Conservation (phyloP, 1,140 invertebrate genomes). For the Wasmannia auropunctata region DNA sequence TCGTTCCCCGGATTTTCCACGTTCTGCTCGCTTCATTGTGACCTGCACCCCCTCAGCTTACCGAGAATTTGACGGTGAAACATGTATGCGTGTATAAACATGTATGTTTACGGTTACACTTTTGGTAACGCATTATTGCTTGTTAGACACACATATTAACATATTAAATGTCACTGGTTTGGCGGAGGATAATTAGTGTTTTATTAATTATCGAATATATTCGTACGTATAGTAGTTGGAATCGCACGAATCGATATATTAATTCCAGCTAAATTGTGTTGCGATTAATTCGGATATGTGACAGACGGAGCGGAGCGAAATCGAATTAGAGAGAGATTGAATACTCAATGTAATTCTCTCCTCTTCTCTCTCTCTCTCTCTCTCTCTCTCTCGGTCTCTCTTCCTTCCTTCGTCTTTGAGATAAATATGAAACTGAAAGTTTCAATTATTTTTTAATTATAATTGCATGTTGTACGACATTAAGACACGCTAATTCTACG, state of each 20-base stretch:
- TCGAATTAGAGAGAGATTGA: conserved; percentile 38
- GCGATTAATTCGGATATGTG: conserved; percentile 13
- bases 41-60: not conserved
- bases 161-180: not conserved
- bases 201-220: conserved; percentile 48
- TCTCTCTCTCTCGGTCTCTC: not conserved
- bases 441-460: conserved; percentile 14
- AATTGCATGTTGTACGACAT: not conserved
- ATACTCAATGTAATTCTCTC: not conserved
- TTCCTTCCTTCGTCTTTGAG: not conserved
- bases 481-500: not conserved
- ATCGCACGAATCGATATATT: conserved; percentile 36
- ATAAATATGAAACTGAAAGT: not conserved
- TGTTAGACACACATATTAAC: not conserved
- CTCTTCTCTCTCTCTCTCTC: not conserved
- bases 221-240: not conserved
- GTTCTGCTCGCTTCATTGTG: not conserved
- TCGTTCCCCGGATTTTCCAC: conserved; percentile 22
- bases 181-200: conserved; percentile 12
- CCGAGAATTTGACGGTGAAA: not conserved
- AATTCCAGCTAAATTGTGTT: conserved; percentile 40
- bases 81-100: not conserved
- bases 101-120: not conserved
- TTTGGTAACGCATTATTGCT: conserved; percentile 9
- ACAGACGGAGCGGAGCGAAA: conserved; percentile 1